Evolutionary conservation across 1,140 invertebrate genomes (phyloP).

Genomic region (Trichogramma pretiosum): DNA sequence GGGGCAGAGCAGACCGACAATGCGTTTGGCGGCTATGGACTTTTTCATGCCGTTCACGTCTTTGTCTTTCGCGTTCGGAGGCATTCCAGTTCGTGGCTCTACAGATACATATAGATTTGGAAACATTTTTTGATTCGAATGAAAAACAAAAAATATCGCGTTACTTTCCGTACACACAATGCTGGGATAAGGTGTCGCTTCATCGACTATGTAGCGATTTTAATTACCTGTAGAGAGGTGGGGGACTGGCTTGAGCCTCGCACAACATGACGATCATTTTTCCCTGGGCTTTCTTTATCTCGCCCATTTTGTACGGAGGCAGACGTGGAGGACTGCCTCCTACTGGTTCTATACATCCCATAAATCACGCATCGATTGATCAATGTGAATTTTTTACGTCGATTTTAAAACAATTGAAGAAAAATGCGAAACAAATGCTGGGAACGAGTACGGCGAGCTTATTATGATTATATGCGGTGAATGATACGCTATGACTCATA

Average conservation of each 20-base stretch:
- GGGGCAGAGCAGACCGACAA: conserved; percentile 56
- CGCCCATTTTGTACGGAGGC: conserved; percentile 43
- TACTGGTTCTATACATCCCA: conserved; percentile 49
- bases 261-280: conserved; percentile 50
- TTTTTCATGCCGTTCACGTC: conserved; percentile 38
- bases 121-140: background rate
- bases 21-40: conserved; percentile 37
- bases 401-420: too few species aligned
- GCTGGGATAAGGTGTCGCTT: background rate
- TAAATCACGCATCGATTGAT: too few species aligned
- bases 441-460: too few species aligned
- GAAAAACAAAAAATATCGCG: too few species aligned
- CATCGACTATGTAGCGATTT: background rate
- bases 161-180: too few species aligned
- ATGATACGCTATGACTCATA: background rate
- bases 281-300: conserved; percentile 31
- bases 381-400: too few species aligned
- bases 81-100: conserved; percentile 46
- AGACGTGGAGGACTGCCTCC: conserved; percentile 52
- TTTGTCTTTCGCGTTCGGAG: conserved; percentile 45
- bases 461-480: too few species aligned
- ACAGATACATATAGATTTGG: conserved; percentile 4
- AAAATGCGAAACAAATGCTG: background rate
- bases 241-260: conserved; percentile 55
- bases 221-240: conserved; percentile 52